A percentile compares a stretch with the other conserved stretches of the same genome.
phyloP scores from a whole-genome alignment of 2,888 invertebrate species.

The Venustoraphidia nigricollis region DNA sequence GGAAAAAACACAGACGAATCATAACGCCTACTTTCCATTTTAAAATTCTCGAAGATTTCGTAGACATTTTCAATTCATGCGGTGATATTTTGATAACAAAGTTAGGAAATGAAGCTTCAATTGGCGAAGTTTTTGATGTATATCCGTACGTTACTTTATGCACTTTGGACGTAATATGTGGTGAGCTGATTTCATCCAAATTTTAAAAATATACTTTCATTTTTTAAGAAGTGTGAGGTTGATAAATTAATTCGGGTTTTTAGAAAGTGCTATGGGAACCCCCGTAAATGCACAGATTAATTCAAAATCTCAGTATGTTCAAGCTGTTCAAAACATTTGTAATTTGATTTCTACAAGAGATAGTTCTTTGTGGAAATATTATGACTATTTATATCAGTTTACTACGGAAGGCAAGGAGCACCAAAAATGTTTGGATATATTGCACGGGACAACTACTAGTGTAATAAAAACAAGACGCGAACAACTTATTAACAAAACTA shows the following conservation, averaged over 20 bases:
- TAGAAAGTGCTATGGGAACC: conserved; percentile 6
- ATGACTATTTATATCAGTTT: conserved; percentile 22
- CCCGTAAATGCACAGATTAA: conserved; percentile 4
- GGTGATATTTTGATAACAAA: conserved; percentile 38
- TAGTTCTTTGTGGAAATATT: too few relatives aligned
- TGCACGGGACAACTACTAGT: conserved; percentile 36
- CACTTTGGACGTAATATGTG: conserved; percentile 45
- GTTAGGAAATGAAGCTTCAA: conserved; percentile 24
- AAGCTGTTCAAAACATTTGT: background rate
- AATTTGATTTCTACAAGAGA: too few relatives aligned
- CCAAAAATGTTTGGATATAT: conserved; percentile 27
- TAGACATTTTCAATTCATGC: conserved; percentile 52
- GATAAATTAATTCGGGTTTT: background rate
- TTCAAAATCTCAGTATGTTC: conserved; percentile 1
- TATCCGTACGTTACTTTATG: conserved; percentile 43
- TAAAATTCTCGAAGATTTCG: conserved; percentile 55
- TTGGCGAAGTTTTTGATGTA: conserved; percentile 35
- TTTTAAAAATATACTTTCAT: background rate
- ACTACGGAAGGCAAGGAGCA: conserved; percentile 41
- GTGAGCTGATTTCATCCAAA: conserved; percentile 22
- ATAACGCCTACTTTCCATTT: conserved; percentile 69
- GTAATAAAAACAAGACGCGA: conserved; percentile 34
- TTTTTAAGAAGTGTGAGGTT: background rate
- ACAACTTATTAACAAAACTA: too few relatives aligned
- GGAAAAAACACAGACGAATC: conserved; percentile 52